These are phyloP conservation scores for Pemphredon lugubris DNA, from an alignment of 2,888 invertebrate species.

Conservation along the genomic window DNA sequence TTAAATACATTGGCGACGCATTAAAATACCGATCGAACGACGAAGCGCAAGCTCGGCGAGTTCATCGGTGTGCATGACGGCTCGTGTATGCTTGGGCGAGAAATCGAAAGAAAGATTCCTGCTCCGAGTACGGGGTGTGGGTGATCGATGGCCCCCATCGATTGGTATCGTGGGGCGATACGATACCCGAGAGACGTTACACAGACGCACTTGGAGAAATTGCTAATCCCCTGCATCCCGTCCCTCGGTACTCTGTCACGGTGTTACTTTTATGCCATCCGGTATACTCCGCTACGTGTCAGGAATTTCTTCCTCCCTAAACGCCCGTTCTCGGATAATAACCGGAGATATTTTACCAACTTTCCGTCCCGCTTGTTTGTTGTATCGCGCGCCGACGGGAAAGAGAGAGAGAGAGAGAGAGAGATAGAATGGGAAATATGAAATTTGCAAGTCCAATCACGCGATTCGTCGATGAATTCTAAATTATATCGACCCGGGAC, in stretches of 20 bases:
- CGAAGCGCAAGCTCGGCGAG: neutral
- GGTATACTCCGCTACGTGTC: constrained; percentile 47
- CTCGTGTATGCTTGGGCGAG: constrained; percentile 17
- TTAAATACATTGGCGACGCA: too few relatives aligned
- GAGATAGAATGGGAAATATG: too few relatives aligned
- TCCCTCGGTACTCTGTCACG: constrained; percentile 34
- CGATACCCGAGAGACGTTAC: constrained; percentile 64
- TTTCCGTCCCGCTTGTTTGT: too few relatives aligned
- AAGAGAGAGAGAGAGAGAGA: too few relatives aligned
- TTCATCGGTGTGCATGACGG: neutral
- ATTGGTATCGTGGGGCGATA: constrained; percentile 64
- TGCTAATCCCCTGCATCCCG: constrained; percentile 63
- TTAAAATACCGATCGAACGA: too few relatives aligned
- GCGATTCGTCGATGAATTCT: too few relatives aligned
- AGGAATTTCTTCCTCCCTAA: constrained; percentile 55
- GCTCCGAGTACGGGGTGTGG: constrained; percentile 38
- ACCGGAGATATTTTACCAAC: constrained; percentile 24
- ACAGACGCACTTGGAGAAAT: constrained; percentile 66
- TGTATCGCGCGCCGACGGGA: too few relatives aligned
- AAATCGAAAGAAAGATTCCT: constrained; percentile 52
- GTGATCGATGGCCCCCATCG: constrained; percentile 66
- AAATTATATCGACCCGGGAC: too few relatives aligned
- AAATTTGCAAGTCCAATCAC: too few relatives aligned
- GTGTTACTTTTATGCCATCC: constrained; percentile 48
- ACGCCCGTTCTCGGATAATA: constrained; percentile 43